Evolutionary conservation across 2,797 vertebrate genomes (phyloP), one percentile per base, ranked within the genome.

Genomic region (Peromyscus eremicus): DNA sequence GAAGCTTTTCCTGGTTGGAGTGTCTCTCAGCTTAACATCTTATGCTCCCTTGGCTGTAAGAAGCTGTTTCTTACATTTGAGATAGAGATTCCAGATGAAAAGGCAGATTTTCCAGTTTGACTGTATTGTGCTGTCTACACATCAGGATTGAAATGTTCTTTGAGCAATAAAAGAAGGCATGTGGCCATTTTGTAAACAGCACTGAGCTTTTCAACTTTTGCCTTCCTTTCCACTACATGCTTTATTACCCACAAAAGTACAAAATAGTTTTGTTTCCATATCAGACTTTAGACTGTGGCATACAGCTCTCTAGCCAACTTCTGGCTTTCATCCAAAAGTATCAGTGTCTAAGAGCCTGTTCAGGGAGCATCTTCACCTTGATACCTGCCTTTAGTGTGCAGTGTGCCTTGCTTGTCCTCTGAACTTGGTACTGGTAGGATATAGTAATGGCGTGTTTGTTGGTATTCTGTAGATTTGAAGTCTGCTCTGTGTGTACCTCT

Each of bases 231-330:
- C 57, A 89, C 52, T 70, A 0, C 3, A 62, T 92, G 49, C 64
- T 94, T 96, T 96, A 75, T 97, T 96, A 87, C n/a, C 37, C 6
- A 62, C 83, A 66, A 80, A 1, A 2, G 92, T 97, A 89, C 57
- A 64, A 46, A 96, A 95, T 95, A 96, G 84, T 52, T 79, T 11
- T 96, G 34, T 97, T 98, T 98, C 96, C 88, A 95, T 97, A 93
- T 96, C 91, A 66, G 92, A 91, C 57, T 96, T 77, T 34, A 94
- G 2, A 70, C 29, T 77, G 40, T 94, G 76, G 80, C 64, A 64
- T 94, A 80, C 40, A 96, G 40, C 68, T 96, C 68, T 97, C 49
- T 34, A 55, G 82, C 77, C 32, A 40, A 0, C 87, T 97, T 81
- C 66, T 93, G 46, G 86, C 73, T 90, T 40, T 66, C 68, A 52